A percentile compares a stretch with the other conserved stretches of the same genome.
Conservation (phyloP, 2,797 vertebrate species). For the Balearica regulorum region DNA sequence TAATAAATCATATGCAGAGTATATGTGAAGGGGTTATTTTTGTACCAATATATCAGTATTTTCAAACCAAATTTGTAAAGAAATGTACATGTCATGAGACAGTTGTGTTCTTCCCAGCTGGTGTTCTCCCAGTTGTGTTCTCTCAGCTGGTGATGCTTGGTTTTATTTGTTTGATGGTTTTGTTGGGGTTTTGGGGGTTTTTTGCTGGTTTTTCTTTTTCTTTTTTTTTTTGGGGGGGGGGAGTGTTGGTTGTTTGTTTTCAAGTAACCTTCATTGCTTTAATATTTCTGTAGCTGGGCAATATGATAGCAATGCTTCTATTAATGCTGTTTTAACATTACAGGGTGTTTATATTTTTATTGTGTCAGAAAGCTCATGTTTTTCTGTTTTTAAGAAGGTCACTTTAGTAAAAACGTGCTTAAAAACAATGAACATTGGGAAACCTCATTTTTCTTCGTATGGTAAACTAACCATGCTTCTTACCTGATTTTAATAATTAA, state of each 20-base stretch:
- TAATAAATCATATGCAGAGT: neutral
- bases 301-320: neutral
- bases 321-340: neutral
- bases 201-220: too few species aligned
- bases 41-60: neutral
- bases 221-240: too few species aligned
- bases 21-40: neutral
- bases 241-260: too few species aligned
- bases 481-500: neutral
- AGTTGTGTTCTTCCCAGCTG: neutral
- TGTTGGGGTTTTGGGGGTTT: neutral
- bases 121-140: neutral
- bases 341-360: neutral
- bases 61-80: neutral
- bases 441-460: neutral
- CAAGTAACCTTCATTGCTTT: too few species aligned
- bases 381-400: neutral
- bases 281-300: neutral
- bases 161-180: neutral
- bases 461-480: neutral
- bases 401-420: neutral
- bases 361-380: neutral
- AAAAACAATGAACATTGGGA: neutral
- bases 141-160: neutral
- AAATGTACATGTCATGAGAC: rapidly evolving